Conservation (phyloP, 2,113 vertebrate genomes). For the Petrocephalus microphthalmus region DNA sequence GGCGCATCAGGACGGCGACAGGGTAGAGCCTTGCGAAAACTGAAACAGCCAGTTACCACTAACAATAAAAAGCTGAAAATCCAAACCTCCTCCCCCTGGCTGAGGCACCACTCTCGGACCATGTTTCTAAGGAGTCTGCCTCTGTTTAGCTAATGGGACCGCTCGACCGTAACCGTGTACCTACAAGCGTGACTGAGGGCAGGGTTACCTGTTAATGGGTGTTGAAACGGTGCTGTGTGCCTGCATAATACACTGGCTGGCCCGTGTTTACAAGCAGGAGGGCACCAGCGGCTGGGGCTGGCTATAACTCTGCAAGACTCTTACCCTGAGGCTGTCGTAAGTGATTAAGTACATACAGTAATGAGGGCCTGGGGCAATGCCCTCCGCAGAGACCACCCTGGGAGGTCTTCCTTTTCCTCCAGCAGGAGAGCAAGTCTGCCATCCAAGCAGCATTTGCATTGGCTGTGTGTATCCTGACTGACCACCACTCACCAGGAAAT, state of each 20-base stretch:
- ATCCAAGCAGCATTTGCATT: no score
- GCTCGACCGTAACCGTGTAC: not conserved
- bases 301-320: not conserved
- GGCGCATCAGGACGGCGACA: not conserved
- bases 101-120: not conserved
- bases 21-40: not conserved
- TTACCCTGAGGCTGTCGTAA: not conserved
- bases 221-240: not conserved
- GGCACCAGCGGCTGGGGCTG: not conserved
- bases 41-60: not conserved
- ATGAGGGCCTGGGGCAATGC: not conserved
- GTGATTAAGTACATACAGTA: not conserved
- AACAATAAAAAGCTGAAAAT: not conserved
- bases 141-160: not conserved
- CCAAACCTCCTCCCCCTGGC: not conserved
- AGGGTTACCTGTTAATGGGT: not conserved
- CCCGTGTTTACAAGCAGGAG: not conserved
- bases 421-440: no score
- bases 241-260: not conserved
- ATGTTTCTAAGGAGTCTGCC: not conserved
- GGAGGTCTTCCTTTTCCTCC: not conserved
- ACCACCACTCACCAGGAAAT: not conserved
- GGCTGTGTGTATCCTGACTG: not conserved
- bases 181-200: not conserved
- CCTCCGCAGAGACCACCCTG: not conserved